Percentiles rank a stretch among this genome's conserved stretches.
phyloP scores from a whole-genome alignment of 2,797 vertebrate genomes.

The Calcarius lapponicus region DNA sequence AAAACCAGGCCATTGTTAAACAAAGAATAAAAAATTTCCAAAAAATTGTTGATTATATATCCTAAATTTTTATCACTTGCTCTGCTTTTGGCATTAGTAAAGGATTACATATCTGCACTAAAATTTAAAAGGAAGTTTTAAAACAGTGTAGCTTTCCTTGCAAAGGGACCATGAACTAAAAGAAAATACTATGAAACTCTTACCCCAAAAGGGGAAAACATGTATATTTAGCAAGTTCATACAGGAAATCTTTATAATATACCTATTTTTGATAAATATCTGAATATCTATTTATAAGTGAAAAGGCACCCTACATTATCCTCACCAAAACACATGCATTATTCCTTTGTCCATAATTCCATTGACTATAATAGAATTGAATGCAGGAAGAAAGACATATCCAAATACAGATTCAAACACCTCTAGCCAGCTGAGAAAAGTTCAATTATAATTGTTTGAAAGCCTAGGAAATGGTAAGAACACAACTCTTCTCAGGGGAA shows the following conservation, averaged over 20 bases:
- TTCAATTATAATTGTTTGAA: background rate
- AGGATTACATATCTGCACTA: background rate
- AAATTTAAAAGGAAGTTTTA: background rate
- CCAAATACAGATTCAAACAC: background rate
- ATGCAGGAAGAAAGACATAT: background rate
- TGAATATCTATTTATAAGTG: background rate
- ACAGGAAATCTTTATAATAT: background rate
- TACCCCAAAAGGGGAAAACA: background rate
- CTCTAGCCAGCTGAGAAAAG: background rate
- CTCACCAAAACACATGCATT: background rate
- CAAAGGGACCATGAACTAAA: background rate
- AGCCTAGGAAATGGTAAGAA: background rate
- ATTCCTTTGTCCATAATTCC: background rate
- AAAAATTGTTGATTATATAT: background rate
- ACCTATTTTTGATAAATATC: background rate
- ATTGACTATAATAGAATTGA: background rate
- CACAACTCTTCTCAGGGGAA: background rate
- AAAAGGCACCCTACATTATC: background rate
- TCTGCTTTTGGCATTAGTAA: background rate
- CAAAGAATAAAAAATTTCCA: background rate
- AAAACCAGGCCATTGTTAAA: background rate
- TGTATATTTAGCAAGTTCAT: background rate
- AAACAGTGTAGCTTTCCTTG: background rate
- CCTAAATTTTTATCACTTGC: background rate
- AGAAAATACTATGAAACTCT: background rate